phyloP scores from a whole-genome alignment of 2,888 invertebrate species.

The Gari tellinella region DNA sequence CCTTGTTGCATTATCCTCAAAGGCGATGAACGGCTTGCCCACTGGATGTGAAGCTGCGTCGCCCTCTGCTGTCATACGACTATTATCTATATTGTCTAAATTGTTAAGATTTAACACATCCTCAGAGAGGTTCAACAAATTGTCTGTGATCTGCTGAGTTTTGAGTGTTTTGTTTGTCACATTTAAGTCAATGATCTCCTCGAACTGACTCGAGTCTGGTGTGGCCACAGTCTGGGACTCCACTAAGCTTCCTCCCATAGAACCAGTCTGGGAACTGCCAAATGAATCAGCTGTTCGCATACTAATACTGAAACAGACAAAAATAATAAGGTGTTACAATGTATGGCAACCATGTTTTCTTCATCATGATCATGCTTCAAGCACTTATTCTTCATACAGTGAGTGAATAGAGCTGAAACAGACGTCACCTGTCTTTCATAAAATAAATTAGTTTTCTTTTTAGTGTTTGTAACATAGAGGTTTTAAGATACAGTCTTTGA shows the following conservation, averaged over 20 bases:
- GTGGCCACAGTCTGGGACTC: constrained; percentile 56
- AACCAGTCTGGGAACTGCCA: constrained; percentile 62
- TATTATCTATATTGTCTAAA: constrained; percentile 51
- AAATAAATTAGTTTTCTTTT: too few relatives aligned
- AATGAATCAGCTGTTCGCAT: constrained; percentile 68
- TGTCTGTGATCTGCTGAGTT: constrained; percentile 47
- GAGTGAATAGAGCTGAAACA: too few relatives aligned
- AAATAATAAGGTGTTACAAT: background rate
- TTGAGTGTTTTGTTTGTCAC: constrained; percentile 67
- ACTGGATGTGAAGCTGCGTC: constrained; percentile 51
- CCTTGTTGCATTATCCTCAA: constrained; percentile 78
- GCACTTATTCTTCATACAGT: too few relatives aligned
- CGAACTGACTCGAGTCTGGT: constrained; percentile 68
- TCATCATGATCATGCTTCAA: too few relatives aligned
- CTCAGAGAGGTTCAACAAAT: constrained; percentile 53
- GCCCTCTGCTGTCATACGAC: constrained; percentile 50
- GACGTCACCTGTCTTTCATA: too few relatives aligned
- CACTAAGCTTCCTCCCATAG: constrained; percentile 58
- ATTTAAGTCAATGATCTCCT: constrained; percentile 77
- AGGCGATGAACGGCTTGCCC: constrained; percentile 76
- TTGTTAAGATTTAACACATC: constrained; percentile 74
- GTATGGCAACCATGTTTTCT: background rate
- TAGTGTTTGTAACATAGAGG: too few relatives aligned
- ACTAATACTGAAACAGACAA: constrained; percentile 69
- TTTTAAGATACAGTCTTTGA: too few relatives aligned